Conservation (phyloP, 64 coral and sea anemone genomes). For the Montipora cactus region DNA sequence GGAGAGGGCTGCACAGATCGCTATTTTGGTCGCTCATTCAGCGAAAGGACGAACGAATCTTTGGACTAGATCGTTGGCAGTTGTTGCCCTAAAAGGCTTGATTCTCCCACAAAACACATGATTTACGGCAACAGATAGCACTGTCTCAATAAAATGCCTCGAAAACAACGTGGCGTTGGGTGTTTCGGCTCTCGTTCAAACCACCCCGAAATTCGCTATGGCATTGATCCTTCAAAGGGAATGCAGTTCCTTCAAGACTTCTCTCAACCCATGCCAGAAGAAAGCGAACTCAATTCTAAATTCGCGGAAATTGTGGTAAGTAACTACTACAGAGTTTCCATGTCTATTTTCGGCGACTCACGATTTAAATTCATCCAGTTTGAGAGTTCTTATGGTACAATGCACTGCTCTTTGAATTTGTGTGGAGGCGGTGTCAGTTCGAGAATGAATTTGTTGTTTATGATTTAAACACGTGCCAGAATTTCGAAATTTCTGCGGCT, state of each 20-base stretch:
- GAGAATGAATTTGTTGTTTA: conserved; percentile 45
- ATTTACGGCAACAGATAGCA: conserved; percentile 25
- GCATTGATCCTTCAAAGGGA: conserved; percentile 81
- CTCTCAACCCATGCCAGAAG: conserved; percentile 95
- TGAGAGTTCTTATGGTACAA: background rate
- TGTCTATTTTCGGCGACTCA: background rate
- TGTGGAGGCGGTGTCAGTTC: conserved; percentile 27
- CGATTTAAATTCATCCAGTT: background rate
- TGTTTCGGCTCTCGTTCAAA: conserved; percentile 91
- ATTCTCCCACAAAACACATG: conserved; percentile 12
- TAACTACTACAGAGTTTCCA: background rate
- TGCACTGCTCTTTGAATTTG: conserved; percentile 17
- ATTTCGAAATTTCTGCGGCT: background rate
- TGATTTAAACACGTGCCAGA: conserved; percentile 12
- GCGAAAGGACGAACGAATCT: background rate
- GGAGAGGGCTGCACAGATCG: background rate
- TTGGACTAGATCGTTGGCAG: background rate
- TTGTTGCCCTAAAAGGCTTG: background rate
- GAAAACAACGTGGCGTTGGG: conserved; percentile 72
- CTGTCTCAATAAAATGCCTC: conserved; percentile 78
- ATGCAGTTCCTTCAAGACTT: conserved; percentile 92
- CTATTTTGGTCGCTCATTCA: conserved; percentile 32
- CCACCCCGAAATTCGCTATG: conserved; percentile 98
- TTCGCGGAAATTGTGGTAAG: conserved; percentile 99
- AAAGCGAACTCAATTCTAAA: conserved; percentile 96